Conservation (phyloP, 2,888 invertebrate species). For the Euphydryas editha region DNA sequence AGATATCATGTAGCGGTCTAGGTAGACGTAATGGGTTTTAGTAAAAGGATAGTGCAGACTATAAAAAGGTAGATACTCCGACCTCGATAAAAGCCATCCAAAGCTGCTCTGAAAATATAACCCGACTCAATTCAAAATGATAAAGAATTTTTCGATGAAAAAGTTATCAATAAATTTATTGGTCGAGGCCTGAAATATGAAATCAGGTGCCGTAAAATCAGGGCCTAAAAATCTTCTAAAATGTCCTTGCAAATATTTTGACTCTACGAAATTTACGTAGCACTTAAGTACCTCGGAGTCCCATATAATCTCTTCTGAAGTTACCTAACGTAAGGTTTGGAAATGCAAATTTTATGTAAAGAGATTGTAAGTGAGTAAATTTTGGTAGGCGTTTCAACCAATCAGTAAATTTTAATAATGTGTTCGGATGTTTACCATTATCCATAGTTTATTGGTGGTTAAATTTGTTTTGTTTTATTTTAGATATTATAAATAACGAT, state of each 20-base stretch:
- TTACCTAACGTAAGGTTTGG: slow-evolving; percentile 65
- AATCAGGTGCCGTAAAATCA: slow-evolving; percentile 27
- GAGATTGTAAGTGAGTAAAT: slow-evolving; percentile 62
- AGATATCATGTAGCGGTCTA: slow-evolving; percentile 10
- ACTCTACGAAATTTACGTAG: slow-evolving; percentile 53
- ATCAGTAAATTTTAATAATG: slow-evolving; percentile 66
- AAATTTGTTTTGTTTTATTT: neutral
- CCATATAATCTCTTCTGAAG: slow-evolving; percentile 63
- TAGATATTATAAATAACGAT: neutral
- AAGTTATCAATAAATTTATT: slow-evolving; percentile 38
- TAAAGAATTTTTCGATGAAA: slow-evolving; percentile 25
- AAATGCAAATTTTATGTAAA: slow-evolving; percentile 81
- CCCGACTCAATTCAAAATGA: slow-evolving; percentile 20
- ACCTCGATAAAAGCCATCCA: slow-evolving; percentile 23
- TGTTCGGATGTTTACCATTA: slow-evolving; percentile 70
- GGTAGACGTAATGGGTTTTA: slow-evolving; percentile 14
- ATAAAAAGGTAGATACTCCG: slow-evolving; percentile 24
- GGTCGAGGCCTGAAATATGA: slow-evolving; percentile 31
- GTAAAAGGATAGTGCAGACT: slow-evolving; percentile 13
- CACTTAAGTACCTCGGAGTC: slow-evolving; percentile 51
- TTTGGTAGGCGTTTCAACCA: slow-evolving; percentile 50
- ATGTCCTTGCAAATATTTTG: slow-evolving; percentile 49
- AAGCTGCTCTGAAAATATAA: slow-evolving; percentile 3
- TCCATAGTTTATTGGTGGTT: slow-evolving; percentile 21
- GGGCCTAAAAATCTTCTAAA: slow-evolving; percentile 14